Conservation (phyloP, 2,888 invertebrate species). For the Phaonia tiefii region DNA sequence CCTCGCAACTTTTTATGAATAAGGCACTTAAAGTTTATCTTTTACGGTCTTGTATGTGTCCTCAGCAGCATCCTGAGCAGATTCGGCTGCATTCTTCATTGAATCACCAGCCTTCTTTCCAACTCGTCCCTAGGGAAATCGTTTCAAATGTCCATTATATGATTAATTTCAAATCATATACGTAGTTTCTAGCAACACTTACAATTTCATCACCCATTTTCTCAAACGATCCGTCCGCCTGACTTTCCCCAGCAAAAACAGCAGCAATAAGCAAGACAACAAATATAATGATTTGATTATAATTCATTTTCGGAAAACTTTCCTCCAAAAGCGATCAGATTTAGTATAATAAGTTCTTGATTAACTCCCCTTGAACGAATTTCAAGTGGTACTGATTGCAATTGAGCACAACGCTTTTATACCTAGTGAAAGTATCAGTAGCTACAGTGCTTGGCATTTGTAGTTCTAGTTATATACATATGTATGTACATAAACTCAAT, state of each 20-base stretch:
- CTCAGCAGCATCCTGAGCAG: conserved; percentile 13
- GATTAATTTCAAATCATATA: too few species aligned
- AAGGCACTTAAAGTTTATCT: background rate
- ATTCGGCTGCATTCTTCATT: background rate
- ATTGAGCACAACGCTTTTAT: too few species aligned
- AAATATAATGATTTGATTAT: conserved; percentile 68
- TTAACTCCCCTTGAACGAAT: background rate
- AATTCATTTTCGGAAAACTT: conserved; percentile 66
- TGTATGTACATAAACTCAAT: too few species aligned
- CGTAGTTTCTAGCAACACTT: conserved; percentile 42
- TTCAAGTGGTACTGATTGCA: conserved; percentile 18
- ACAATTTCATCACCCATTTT: conserved; percentile 70
- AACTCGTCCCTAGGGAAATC: conserved; percentile 27
- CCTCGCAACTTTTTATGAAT: background rate
- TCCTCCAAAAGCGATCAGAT: background rate
- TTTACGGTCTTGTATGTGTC: conserved; percentile 4
- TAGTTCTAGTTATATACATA: too few species aligned
- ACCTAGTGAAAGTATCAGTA: too few species aligned
- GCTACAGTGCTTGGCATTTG: too few species aligned
- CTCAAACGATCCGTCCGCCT: conserved; percentile 68
- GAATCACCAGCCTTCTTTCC: conserved; percentile 32
- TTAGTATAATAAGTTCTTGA: background rate
- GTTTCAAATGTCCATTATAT: too few species aligned
- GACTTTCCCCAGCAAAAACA: conserved; percentile 58
- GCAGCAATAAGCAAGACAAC: conserved; percentile 65